A percentile compares a stretch with the other conserved stretches of the same genome.
Evolutionary conservation across 1,140 invertebrate genomes (phyloP).

Genomic region (Bemisia tabaci): DNA sequence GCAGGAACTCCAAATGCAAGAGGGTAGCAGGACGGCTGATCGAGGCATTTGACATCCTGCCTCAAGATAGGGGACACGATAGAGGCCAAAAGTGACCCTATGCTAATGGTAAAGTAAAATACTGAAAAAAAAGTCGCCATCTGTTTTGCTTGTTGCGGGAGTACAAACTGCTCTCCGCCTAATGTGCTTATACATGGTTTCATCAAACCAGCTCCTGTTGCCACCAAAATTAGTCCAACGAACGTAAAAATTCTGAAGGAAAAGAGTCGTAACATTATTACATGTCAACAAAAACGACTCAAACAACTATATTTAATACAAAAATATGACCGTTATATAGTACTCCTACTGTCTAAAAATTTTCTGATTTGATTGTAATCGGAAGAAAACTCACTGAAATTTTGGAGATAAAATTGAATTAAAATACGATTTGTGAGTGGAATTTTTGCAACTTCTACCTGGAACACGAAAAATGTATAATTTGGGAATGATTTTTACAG

Average conservation of each 20-base stretch:
- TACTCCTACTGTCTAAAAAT: too few relatives aligned
- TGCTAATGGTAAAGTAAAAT: constrained; percentile 90
- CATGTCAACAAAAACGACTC: too few relatives aligned
- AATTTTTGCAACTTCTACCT: too few relatives aligned
- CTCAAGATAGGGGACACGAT: constrained; percentile 77
- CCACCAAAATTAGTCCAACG: constrained; percentile 64
- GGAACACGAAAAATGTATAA: too few relatives aligned
- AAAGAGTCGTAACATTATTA: too few relatives aligned
- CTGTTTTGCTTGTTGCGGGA: constrained; percentile 60
- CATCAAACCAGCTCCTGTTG: constrained; percentile 88
- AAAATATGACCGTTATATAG: too few relatives aligned
- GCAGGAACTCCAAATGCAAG: constrained; percentile 86
- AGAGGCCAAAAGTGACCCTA: constrained; percentile 82
- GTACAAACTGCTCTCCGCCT: constrained; percentile 89
- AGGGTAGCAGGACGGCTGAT: constrained; percentile 65
- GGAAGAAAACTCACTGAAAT: too few relatives aligned
- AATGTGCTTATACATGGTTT: constrained; percentile 95
- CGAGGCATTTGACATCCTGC: constrained; percentile 70
- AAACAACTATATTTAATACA: too few relatives aligned
- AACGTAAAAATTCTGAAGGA: constrained; percentile 51
- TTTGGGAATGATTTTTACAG: too few relatives aligned
- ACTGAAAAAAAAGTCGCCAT: constrained; percentile 78
- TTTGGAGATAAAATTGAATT: too few relatives aligned
- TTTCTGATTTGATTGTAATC: too few relatives aligned
- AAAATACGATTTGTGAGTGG: too few relatives aligned